Evolutionary conservation across 1,140 invertebrate species (phyloP).

Genomic region (Bombus picipes): DNA sequence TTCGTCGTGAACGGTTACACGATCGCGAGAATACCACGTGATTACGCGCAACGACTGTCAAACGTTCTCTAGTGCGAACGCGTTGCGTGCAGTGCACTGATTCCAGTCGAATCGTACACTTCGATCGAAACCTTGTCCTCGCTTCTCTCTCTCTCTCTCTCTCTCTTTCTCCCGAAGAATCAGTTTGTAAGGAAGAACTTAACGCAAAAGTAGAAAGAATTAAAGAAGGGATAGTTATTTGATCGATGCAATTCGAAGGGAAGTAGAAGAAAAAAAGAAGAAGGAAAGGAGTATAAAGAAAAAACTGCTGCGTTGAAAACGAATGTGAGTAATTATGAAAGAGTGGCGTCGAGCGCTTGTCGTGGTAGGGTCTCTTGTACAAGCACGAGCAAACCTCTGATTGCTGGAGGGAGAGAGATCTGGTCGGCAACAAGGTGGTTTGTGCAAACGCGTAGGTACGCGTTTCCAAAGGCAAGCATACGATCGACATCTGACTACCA

Average conservation of each 20-base stretch:
- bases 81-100: not conserved
- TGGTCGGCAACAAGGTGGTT: constrained; percentile 7
- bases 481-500: not conserved
- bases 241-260: not conserved
- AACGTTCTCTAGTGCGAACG: not conserved
- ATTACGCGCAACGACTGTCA: not conserved
- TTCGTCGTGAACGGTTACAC: not conserved
- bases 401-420: not conserved
- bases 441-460: constrained; percentile 27
- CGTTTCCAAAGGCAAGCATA: not conserved
- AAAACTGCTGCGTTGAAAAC: not conserved
- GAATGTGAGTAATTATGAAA: not conserved
- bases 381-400: not conserved
- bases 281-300: not conserved
- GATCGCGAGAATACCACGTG: not conserved
- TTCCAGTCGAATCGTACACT: not conserved
- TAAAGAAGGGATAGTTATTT: not conserved
- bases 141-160: not conserved
- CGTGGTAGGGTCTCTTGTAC: not conserved
- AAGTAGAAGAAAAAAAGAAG: not conserved
- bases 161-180: not conserved
- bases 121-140: not conserved
- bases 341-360: not conserved
- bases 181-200: not conserved
- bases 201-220: not conserved